Percentiles rank a stretch among this genome's conserved stretches.
phyloP scores from a whole-genome alignment of 2,888 invertebrate species.

The Hesperia comma region DNA sequence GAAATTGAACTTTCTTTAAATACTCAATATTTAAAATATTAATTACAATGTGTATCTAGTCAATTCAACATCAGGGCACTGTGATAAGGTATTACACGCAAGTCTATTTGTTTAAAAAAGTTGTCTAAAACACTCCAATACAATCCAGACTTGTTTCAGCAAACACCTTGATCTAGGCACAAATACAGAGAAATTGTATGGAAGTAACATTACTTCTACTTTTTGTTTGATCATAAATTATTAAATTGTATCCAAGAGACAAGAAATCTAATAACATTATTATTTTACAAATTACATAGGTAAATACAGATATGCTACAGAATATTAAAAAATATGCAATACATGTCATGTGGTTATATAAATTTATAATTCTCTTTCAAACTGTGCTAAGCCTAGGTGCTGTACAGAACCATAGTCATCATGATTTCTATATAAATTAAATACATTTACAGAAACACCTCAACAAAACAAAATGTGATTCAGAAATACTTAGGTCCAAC shows the following conservation, averaged over 20 bases:
- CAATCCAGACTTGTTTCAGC: conserved; percentile 58
- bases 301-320: conserved; percentile 41
- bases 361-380: conserved; percentile 25
- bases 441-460: conserved; percentile 57
- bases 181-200: conserved; percentile 40
- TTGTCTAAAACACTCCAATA: conserved; percentile 75
- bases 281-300: too few relatives aligned
- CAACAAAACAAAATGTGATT: conserved; percentile 58
- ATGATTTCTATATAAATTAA: conserved; percentile 45
- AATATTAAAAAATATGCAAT: background rate
- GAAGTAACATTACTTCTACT: too few relatives aligned
- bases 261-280: too few relatives aligned
- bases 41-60: conserved; percentile 64
- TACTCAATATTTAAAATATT: background rate
- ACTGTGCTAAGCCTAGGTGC: conserved; percentile 70
- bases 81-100: conserved; percentile 60
- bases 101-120: conserved; percentile 59
- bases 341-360: background rate
- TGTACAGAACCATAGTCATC: conserved; percentile 48
- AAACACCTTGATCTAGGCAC: conserved; percentile 69
- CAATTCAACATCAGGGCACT: conserved; percentile 65
- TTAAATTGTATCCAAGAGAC: too few relatives aligned
- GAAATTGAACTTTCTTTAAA: background rate
- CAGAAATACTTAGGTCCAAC: conserved; percentile 56
- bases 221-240: too few relatives aligned